Evolutionary conservation across 2,113 vertebrate genomes (phyloP), one percentile per base, ranked within the genome.

Genomic region (Sardina pilchardus): DNA sequence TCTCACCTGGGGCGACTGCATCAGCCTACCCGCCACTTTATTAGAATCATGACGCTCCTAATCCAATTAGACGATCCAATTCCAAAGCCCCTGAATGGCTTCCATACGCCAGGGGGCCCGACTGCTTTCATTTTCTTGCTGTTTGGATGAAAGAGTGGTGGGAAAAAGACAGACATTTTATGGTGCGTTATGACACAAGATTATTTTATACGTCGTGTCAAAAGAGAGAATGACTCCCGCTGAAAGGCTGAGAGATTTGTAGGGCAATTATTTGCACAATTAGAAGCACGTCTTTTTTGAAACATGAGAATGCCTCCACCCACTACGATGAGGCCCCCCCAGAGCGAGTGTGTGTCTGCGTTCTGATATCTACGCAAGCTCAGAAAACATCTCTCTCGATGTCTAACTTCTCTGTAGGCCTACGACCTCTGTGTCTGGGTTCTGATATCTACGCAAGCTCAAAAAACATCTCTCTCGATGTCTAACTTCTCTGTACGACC

Each of bases 11-110:
- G 81, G 85, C 34, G 85, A 85, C 87, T 84, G 83, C 86, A 84
- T 88, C 86, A 82, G 84, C 81, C 86, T 91, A 30, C 12, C 89
- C 89, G 88, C 86, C 87, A 39, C 89, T 88, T 81, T 89, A 89
- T 88, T 89, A 93, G 89, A 90, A 90, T 88, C 90, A 89, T 89
- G 91, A 89, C 89, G 87, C 39, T 67, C 80, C 43, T 86, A 93
- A 91, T 89, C 90, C 92, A 90, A 92, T 93, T 90, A 89, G 83
- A 82, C 78, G 53, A 84, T 90, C 87, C 85, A 85, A 82, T 88
- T 88, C 89, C 86, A 87, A 84, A 42, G 34, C 14, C 34, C 67
- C 86, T 88, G 92, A 89, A 87, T 30, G 0, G 34, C 39, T 87
- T 88, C 91, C 90, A 90, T 92, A 86, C 84, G 89, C 88, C 78